Conservation (phyloP, 1,140 invertebrate species). For the Rhyacophila brunnea region DNA sequence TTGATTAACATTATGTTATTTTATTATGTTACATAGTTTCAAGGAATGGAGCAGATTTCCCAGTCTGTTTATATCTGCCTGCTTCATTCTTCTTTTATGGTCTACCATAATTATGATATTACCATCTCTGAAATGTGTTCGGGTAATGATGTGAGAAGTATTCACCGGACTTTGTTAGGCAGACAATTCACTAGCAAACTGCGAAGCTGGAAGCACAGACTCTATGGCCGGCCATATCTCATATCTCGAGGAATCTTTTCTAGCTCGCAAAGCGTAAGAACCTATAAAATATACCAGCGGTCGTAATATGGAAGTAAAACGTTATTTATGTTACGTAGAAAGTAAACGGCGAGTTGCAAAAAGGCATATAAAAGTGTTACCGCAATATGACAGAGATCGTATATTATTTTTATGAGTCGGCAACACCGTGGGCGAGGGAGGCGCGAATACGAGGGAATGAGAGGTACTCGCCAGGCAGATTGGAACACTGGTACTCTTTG, state of each 20-base stretch:
- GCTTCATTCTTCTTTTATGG: too few species aligned
- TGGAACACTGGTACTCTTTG: not conserved
- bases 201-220: not conserved
- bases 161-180: too few species aligned
- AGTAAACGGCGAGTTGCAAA: constrained; percentile 36
- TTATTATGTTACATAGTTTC: too few species aligned
- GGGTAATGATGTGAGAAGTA: too few species aligned
- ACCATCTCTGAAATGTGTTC: too few species aligned
- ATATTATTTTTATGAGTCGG: constrained; percentile 37
- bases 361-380: constrained; percentile 36
- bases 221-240: constrained; percentile 10
- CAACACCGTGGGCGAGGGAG: constrained; percentile 23
- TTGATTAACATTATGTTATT: too few species aligned
- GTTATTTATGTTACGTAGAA: constrained; percentile 35
- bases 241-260: constrained; percentile 31
- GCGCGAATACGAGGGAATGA: not conserved
- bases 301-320: constrained; percentile 36
- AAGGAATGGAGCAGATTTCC: too few species aligned
- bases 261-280: constrained; percentile 18
- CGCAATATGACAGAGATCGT: constrained; percentile 36
- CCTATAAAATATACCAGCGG: constrained; percentile 33
- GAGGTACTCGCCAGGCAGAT: constrained; percentile 17
- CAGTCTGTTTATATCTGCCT: too few species aligned
- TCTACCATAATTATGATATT: too few species aligned
- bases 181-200: too few species aligned